phyloP scores from a whole-genome alignment of 64 coral and sea anemone species.

The Trachythela sp. region DNA sequence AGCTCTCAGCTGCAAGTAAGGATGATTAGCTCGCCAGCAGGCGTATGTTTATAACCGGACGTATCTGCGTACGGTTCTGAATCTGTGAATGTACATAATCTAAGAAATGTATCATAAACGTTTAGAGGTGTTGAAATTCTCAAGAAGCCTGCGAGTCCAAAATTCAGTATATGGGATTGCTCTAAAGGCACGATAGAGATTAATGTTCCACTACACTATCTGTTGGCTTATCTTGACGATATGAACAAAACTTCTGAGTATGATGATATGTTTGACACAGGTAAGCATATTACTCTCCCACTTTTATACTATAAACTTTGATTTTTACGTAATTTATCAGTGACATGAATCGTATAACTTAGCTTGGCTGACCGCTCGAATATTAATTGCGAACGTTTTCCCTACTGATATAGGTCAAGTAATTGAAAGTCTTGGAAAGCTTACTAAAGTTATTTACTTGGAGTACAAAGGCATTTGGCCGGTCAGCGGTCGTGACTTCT shows the following conservation, averaged over 20 bases:
- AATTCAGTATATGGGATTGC: not conserved
- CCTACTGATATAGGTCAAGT: not conserved
- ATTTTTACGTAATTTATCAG: too few species aligned
- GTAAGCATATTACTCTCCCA: not conserved
- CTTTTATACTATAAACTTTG: too few species aligned
- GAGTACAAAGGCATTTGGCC: slow-evolving; percentile 15
- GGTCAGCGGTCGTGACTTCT: not conserved
- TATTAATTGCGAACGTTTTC: not conserved
- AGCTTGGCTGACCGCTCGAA: not conserved
- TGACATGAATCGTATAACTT: too few species aligned
- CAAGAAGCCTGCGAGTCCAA: not conserved
- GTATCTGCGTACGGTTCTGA: too few species aligned
- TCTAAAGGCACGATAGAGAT: not conserved
- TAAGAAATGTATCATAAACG: not conserved
- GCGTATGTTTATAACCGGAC: too few species aligned
- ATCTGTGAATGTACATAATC: not conserved
- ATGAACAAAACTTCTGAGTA: not conserved
- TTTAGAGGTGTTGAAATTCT: not conserved
- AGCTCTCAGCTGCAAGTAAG: too few species aligned
- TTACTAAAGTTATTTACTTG: not conserved
- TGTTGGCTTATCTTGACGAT: not conserved
- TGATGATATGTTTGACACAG: slow-evolving; percentile 18
- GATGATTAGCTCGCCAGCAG: too few species aligned
- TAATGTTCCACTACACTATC: not conserved
- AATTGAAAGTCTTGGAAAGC: not conserved